Evolutionary conservation across 2,888 invertebrate species (phyloP).

Genomic region (Imbricaverruca yamaguchii): DNA sequence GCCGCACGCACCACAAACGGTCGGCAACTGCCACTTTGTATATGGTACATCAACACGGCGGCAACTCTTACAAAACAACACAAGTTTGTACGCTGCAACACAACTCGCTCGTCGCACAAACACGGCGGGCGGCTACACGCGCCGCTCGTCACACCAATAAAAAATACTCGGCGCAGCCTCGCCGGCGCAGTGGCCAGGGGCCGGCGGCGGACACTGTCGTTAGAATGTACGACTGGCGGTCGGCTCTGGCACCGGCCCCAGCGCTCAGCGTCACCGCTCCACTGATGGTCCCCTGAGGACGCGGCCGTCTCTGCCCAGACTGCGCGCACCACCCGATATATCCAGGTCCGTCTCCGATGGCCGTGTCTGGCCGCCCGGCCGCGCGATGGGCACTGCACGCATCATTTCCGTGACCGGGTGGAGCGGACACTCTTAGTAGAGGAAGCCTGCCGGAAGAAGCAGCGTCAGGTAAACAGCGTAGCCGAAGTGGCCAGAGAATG

Average conservation of each 20-base stretch:
- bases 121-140: not conserved
- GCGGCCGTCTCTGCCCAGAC: too few relatives aligned
- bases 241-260: too few relatives aligned
- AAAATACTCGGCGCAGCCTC: not conserved
- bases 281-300: too few relatives aligned
- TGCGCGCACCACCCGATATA: too few relatives aligned
- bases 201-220: too few relatives aligned
- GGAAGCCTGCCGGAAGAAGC: not conserved
- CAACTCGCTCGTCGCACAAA: not conserved
- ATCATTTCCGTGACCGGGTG: not conserved
- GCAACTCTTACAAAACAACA: not conserved
- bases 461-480: too few relatives aligned
- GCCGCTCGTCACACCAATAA: not conserved
- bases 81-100: conserved; percentile 21
- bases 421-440: not conserved
- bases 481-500: too few relatives aligned
- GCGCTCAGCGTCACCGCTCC: too few relatives aligned
- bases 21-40: not conserved
- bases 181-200: too few relatives aligned
- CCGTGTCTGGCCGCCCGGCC: too few relatives aligned
- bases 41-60: not conserved
- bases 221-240: too few relatives aligned
- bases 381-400: not conserved
- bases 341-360: too few relatives aligned
- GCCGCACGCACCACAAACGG: not conserved